phyloP scores from a whole-genome alignment of 2,113 vertebrate genomes.

The Sebastes schlegelii region DNA sequence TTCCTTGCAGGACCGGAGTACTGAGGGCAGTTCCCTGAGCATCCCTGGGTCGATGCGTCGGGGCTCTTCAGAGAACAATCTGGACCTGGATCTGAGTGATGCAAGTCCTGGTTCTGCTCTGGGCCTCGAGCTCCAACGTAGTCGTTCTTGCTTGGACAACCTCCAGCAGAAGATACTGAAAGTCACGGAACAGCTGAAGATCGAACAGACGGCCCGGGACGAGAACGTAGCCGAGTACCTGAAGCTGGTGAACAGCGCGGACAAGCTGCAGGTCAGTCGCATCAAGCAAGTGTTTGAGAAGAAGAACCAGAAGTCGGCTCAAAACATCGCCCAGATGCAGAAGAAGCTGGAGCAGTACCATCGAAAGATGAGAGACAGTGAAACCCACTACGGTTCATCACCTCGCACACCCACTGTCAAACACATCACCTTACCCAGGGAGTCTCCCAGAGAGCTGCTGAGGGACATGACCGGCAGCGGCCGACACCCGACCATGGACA shows the following conservation, averaged over 20 bases:
- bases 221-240: conserved; percentile 96
- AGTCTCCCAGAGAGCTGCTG: conserved; percentile 91
- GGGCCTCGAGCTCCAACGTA: conserved; percentile 88
- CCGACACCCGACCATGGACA: conserved; percentile 91
- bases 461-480: conserved; percentile 92
- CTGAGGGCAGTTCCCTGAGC: conserved; percentile 82
- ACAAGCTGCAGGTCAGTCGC: conserved; percentile 94
- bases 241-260: conserved; percentile 94
- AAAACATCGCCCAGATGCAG: conserved; percentile 95
- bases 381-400: conserved; percentile 72
- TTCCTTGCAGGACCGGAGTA: conserved; percentile 84
- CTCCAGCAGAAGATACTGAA: conserved; percentile 98
- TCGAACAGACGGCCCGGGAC: conserved; percentile 93
- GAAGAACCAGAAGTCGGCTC: conserved; percentile 97
- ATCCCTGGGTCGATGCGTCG: conserved; percentile 82
- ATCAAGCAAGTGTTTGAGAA: conserved; percentile 99
- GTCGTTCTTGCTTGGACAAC: conserved; percentile 91
- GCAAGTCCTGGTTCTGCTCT: conserved; percentile 27
- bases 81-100: conserved; percentile 73
- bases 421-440: conserved; percentile 81
- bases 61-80: conserved; percentile 85
- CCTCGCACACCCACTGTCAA: conserved; percentile 47
- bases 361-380: conserved; percentile 92
- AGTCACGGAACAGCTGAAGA: conserved; percentile 96
- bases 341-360: conserved; percentile 97